A percentile compares a stretch with the other conserved stretches of the same genome.
Evolutionary conservation across 2,113 vertebrate species (phyloP).

Genomic region (Eira barbara): DNA sequence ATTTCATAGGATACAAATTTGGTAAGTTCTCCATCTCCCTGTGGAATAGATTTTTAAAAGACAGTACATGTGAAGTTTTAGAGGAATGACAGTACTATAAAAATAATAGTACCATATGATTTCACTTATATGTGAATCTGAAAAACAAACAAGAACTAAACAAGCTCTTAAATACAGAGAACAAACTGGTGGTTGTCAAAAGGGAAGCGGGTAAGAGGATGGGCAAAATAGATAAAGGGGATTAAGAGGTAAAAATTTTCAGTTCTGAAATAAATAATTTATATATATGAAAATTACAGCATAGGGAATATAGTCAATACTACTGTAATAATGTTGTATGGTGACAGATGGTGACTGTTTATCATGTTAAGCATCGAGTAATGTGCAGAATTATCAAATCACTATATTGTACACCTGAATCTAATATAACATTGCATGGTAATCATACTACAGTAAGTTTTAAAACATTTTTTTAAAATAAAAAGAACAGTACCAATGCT

Average conservation of each 20-base stretch:
- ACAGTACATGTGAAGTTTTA: background rate
- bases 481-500: background rate
- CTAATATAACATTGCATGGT: background rate
- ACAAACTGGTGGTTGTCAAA: background rate
- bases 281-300: background rate
- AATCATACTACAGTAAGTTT: background rate
- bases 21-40: background rate
- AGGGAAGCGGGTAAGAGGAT: background rate
- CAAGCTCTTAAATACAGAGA: background rate
- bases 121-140: background rate
- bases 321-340: background rate
- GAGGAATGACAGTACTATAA: background rate
- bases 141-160: background rate
- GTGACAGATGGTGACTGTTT: background rate
- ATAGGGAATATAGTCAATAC: background rate
- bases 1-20: background rate
- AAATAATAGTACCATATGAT: background rate
- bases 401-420: background rate
- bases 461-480: background rate
- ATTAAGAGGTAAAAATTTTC: background rate
- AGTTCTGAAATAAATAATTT: background rate
- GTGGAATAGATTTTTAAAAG: background rate
- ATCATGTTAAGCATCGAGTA: background rate
- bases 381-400: background rate
- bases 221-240: background rate